Evolutionary conservation across 2,888 invertebrate genomes (phyloP), one percentile per base, ranked within the genome.

Genomic region (Byasa hedistus): DNA sequence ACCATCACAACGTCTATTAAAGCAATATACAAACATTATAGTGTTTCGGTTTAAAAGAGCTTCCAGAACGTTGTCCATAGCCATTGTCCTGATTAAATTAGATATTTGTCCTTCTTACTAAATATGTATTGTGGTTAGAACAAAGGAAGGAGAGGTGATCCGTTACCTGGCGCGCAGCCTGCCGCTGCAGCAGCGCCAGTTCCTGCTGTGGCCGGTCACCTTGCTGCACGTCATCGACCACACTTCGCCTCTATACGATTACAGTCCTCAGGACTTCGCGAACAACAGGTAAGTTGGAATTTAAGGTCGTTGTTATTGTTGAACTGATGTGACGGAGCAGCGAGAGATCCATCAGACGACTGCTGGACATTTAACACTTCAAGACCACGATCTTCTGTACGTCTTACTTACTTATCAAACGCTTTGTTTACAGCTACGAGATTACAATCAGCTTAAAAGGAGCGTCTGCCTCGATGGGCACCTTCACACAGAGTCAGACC

Each of bases 171-270:
- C 89, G 0, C 77, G 82, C 7, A 76, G 69, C 0, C 73, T 91
- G 32, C 61, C 77, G 0, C 79, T 91, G 0, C 85, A 84, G 70
- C 88, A 89, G 72, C 76, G 84, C 0, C 90, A 89, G 80, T 91
- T 91, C 75, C 84, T 96, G 61, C 93, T 96, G 48, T 98, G 98
- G 98, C 98, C 98, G 0, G 94, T 96, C 68, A 96, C 96, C 39
- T 92, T 98, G 57, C 95, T 96, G 8, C 98, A 98, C 82, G 93
- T 93, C 69, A 98, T 98, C 69, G 95, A 96, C 79, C 92, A 84
- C 62, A 75, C 78, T 52, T 97, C 96, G 79, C 98, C 98, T 0
- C 93, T 98, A 61, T 96, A 94, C 83, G 93, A 94, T 65, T 93
- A 96, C 77, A 94, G 94, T 0, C 95, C 95, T 0, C 94, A 95